These are phyloP conservation scores for Maccullochella peelii DNA, from an alignment of 2,113 vertebrate genomes.

Conservation along the genomic window DNA sequence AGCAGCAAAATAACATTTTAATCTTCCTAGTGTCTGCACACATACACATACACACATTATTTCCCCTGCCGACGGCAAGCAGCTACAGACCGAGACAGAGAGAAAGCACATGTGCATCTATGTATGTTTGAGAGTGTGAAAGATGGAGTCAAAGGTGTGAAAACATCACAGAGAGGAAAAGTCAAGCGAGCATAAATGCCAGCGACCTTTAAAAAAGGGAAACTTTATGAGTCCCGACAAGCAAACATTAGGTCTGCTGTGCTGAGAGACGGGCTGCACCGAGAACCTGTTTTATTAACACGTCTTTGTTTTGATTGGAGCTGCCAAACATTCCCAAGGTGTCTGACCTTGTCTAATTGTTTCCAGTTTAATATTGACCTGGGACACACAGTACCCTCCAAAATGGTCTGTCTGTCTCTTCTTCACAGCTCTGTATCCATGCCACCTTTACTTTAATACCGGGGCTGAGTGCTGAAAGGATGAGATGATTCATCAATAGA, in stretches of 20 bases:
- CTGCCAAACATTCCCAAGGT: conserved; percentile 47
- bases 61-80: neutral
- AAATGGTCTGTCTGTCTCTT: neutral
- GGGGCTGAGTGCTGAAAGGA: neutral
- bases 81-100: neutral
- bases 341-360: conserved; percentile 56
- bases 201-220: conserved; percentile 27
- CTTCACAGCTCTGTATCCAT: neutral
- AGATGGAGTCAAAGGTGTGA: conserved; percentile 39
- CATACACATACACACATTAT: neutral
- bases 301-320: neutral
- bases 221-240: conserved; percentile 45
- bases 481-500: neutral
- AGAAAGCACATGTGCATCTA: neutral
- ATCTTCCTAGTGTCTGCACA: conserved; percentile 35
- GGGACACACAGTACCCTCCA: neutral
- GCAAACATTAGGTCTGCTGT: conserved; percentile 31
- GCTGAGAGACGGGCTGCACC: conserved; percentile 7
- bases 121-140: neutral
- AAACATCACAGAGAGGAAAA: conserved; percentile 36
- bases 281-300: neutral
- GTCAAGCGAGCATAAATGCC: conserved; percentile 44
- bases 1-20: conserved; percentile 58
- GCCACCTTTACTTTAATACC: neutral
- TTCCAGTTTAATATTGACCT: conserved; percentile 24